Percentiles rank a stretch among this genome's conserved stretches.
Conservation (phyloP, 2,888 invertebrate species). For the Hesperia comma region DNA sequence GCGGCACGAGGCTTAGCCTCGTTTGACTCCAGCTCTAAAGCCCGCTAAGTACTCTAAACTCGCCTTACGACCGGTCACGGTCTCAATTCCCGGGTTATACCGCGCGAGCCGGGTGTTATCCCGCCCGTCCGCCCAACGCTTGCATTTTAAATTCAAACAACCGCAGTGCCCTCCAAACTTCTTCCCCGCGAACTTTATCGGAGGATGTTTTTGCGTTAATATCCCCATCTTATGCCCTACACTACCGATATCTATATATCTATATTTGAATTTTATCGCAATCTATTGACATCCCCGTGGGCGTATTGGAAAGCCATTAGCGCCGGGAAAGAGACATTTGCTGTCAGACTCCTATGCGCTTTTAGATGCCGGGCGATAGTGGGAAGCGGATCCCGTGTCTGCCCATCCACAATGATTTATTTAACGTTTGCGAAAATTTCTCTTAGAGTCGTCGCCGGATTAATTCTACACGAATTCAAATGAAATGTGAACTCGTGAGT, state of each 20-base stretch:
- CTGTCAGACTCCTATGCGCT: conserved; percentile 2
- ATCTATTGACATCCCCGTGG: conserved; percentile 33
- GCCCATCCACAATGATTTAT: not conserved
- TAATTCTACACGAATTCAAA: conserved; percentile 10
- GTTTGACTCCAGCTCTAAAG: conserved; percentile 36
- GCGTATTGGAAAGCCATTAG: conserved; percentile 38
- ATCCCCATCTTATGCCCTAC: conserved; percentile 46
- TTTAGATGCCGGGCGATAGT: conserved; percentile 11
- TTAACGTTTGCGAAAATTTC: conserved; percentile 5
- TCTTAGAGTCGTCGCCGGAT: not conserved
- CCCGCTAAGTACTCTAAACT: conserved; percentile 52
- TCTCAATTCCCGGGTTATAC: conserved; percentile 54
- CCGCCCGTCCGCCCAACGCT: conserved; percentile 51
- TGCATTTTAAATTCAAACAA: conserved; percentile 68
- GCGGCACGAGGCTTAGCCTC: conserved; percentile 29
- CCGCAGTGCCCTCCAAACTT: conserved; percentile 55
- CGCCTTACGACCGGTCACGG: conserved; percentile 51
- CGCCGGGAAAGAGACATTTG: conserved; percentile 19
- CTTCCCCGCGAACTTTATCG: conserved; percentile 49
- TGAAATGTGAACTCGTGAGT: conserved; percentile 24
- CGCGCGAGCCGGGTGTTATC: conserved; percentile 60
- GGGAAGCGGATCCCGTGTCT: not conserved
- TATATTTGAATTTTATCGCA: conserved; percentile 38
- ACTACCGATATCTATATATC: conserved; percentile 25
- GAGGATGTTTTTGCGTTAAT: conserved; percentile 59